Conservation (phyloP, 1,140 invertebrate genomes). For the Amyelois transitella region DNA sequence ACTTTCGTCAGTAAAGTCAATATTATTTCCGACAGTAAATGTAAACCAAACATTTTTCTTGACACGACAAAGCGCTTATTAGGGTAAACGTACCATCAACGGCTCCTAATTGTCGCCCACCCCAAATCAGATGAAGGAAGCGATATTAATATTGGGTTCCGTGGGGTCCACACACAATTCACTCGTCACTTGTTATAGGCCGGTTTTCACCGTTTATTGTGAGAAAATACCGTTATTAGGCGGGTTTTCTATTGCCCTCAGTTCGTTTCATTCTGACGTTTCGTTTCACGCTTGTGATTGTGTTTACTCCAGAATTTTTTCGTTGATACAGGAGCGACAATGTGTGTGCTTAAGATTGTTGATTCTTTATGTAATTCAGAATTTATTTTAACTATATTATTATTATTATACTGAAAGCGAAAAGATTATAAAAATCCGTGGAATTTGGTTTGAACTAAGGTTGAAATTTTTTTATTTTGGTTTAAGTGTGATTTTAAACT, state of each 20-base stretch:
- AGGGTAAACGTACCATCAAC: neutral
- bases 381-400: too few relatives aligned
- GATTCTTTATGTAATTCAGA: too few relatives aligned
- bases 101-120: constrained; percentile 5
- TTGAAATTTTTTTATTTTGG: too few relatives aligned
- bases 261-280: neutral
- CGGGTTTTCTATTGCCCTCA: neutral
- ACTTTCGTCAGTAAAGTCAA: too few relatives aligned
- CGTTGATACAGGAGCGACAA: too few relatives aligned
- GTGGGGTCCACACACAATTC: constrained; percentile 13
- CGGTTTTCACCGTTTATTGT: constrained; percentile 6
- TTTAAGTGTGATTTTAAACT: too few relatives aligned
- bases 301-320: too few relatives aligned
- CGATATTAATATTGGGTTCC: constrained; percentile 16
- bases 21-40: constrained; percentile 1
- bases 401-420: too few relatives aligned
- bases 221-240: neutral
- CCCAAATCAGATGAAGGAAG: constrained; percentile 14
- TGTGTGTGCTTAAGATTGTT: too few relatives aligned
- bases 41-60: constrained; percentile 8
- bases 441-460: too few relatives aligned
- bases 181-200: constrained; percentile 10
- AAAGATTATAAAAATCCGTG: too few relatives aligned
- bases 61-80: constrained; percentile 5
- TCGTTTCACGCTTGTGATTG: too few relatives aligned